Percentiles rank a stretch among this genome's conserved stretches.
Evolutionary conservation across 2,888 invertebrate species (phyloP).

Genomic region (Cactoblastis cactorum): DNA sequence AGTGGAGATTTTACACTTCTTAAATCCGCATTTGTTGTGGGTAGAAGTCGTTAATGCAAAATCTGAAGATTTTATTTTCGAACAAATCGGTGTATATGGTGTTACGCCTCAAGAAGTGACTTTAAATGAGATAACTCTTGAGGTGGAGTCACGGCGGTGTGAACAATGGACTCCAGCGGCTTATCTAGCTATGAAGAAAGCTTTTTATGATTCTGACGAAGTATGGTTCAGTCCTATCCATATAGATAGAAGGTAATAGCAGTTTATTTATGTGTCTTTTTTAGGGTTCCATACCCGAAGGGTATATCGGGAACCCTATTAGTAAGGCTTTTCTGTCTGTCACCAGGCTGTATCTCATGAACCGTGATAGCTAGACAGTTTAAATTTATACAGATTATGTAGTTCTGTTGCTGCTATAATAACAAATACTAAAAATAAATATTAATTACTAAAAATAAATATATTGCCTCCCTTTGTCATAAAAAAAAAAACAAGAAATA

Average conservation of each 20-base stretch:
- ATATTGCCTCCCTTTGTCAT: no score
- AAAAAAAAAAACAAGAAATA: no score
- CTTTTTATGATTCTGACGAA: conserved; percentile 32
- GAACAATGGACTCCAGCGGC: conserved; percentile 50
- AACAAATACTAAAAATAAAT: no score
- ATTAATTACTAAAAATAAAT: no score
- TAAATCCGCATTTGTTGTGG: conserved; percentile 63
- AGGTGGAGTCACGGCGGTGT: conserved; percentile 29
- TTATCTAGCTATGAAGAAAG: conserved; percentile 32
- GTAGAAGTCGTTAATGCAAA: conserved; percentile 31
- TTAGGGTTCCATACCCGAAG: no score
- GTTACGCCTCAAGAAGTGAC: conserved; percentile 43
- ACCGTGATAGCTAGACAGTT: no score
- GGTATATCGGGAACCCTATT: no score
- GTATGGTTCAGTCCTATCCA: conserved; percentile 46
- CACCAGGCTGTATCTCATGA: no score
- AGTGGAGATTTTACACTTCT: conserved; percentile 46
- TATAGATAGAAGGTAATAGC: conserved; percentile 46
- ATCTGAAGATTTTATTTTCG: conserved; percentile 35
- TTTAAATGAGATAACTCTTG: conserved; percentile 26
- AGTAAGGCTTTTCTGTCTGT: no score
- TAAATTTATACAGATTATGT: no score
- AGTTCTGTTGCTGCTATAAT: no score
- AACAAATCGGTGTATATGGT: conserved; percentile 61
- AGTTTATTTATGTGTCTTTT: no score